Evolutionary conservation across 2,113 vertebrate species (phyloP).

Genomic region (Heliornis fulica): DNA sequence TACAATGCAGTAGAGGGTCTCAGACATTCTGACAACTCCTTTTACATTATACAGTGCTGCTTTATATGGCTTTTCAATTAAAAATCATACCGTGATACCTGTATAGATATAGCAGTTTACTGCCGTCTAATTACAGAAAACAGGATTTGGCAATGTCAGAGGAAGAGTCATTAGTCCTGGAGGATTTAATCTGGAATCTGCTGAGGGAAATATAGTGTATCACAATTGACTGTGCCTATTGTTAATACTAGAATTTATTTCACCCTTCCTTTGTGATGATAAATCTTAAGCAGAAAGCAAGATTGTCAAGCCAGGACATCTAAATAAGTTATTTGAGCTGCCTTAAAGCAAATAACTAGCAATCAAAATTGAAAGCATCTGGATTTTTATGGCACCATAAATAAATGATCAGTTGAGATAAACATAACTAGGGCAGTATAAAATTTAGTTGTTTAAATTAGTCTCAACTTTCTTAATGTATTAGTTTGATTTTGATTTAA

Average conservation of each 20-base stretch:
- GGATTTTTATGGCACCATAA: conserved; percentile 66
- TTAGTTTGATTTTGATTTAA: conserved; percentile 59
- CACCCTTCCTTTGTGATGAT: background rate
- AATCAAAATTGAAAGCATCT: conserved; percentile 60
- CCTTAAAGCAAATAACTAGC: conserved; percentile 58
- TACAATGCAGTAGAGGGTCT: background rate
- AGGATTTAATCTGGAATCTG: conserved; percentile 19
- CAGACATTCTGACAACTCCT: background rate
- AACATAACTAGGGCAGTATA: conserved; percentile 38
- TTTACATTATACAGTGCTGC: background rate
- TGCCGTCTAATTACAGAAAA: background rate
- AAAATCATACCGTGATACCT: background rate
- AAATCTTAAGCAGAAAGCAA: conserved; percentile 52
- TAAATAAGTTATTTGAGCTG: conserved; percentile 54
- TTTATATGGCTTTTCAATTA: background rate
- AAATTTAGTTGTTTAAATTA: conserved; percentile 54
- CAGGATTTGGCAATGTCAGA: background rate
- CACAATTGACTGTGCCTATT: background rate
- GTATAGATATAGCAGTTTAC: background rate
- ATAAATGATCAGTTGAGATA: conserved; percentile 70
- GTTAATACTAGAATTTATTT: conserved; percentile 15
- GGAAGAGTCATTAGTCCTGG: background rate
- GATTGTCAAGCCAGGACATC: conserved; percentile 25
- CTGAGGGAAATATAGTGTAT: conserved; percentile 4
- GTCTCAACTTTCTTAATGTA: conserved; percentile 52